A percentile compares a stretch with the other conserved stretches of the same genome.
Conservation (phyloP, 2,797 vertebrate genomes). For the Coracias cyanogaster region DNA sequence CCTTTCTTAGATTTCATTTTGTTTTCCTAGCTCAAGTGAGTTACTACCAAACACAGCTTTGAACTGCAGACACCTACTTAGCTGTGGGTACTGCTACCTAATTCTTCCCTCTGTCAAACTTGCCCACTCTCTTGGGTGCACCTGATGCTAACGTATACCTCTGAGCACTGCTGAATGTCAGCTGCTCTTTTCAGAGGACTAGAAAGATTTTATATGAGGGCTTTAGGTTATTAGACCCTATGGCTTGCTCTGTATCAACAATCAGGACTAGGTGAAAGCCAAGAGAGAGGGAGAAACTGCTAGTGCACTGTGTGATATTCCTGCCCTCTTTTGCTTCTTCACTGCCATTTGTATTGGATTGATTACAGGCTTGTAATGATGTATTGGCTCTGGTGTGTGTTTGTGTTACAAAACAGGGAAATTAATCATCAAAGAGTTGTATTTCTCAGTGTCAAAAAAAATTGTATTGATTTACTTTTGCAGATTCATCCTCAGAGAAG, state of each 20-base stretch:
- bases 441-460: constrained; percentile 21
- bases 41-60: background rate
- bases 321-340: background rate
- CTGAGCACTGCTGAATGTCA: background rate
- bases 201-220: background rate
- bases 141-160: background rate
- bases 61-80: background rate
- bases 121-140: background rate
- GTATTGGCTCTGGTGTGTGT: background rate
- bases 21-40: background rate
- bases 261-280: background rate
- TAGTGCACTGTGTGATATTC: background rate
- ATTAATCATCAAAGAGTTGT: background rate
- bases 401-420: background rate
- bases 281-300: background rate
- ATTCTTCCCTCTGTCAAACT: background rate
- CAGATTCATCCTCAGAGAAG: constrained; percentile 54
- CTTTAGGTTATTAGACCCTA: background rate
- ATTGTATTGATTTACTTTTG: background rate
- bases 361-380: background rate
- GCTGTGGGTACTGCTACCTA: background rate
- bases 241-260: background rate
- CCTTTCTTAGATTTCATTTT: background rate
- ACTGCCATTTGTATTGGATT: background rate
- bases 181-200: background rate